Conservation (phyloP, 2,888 invertebrate species). For the Dynastes maya region DNA sequence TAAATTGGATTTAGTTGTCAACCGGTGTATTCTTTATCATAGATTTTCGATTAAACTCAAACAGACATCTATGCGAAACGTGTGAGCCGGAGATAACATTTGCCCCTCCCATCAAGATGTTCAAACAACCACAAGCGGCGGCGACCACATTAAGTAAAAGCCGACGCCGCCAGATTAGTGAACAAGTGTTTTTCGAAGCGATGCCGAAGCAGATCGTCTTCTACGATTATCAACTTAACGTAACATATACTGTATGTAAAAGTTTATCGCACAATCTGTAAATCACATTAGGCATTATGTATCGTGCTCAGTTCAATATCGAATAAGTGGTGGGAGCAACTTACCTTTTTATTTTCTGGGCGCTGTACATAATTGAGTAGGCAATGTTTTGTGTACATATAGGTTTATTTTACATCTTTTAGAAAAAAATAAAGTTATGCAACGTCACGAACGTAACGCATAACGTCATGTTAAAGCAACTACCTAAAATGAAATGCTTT, state of each 20-base stretch:
- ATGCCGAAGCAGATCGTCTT: constrained; percentile 64
- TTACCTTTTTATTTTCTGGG: too few species aligned
- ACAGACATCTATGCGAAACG: constrained; percentile 47
- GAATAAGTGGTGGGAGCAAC: too few species aligned
- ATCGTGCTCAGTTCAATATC: too few species aligned
- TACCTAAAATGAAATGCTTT: constrained; percentile 63
- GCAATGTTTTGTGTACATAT: too few species aligned
- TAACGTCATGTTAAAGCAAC: constrained; percentile 61
- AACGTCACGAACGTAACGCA: constrained; percentile 63
- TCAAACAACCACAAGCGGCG: constrained; percentile 41
- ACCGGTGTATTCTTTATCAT: not conserved
- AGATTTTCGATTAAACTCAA: constrained; percentile 60
- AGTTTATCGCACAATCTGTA: not conserved
- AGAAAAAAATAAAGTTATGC: constrained; percentile 60
- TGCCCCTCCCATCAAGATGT: constrained; percentile 32
- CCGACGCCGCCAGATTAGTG: constrained; percentile 23
- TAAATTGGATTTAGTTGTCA: too few species aligned
- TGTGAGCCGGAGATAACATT: constrained; percentile 38
- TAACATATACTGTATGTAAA: constrained; percentile 64
- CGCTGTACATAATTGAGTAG: too few species aligned
- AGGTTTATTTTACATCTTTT: constrained; percentile 38
- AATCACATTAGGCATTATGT: too few species aligned
- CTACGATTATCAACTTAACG: constrained; percentile 65
- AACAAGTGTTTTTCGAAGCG: constrained; percentile 59
- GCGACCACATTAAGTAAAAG: constrained; percentile 4